phyloP scores from a whole-genome alignment of 2,888 invertebrate genomes.

The Trimorus sp. region DNA sequence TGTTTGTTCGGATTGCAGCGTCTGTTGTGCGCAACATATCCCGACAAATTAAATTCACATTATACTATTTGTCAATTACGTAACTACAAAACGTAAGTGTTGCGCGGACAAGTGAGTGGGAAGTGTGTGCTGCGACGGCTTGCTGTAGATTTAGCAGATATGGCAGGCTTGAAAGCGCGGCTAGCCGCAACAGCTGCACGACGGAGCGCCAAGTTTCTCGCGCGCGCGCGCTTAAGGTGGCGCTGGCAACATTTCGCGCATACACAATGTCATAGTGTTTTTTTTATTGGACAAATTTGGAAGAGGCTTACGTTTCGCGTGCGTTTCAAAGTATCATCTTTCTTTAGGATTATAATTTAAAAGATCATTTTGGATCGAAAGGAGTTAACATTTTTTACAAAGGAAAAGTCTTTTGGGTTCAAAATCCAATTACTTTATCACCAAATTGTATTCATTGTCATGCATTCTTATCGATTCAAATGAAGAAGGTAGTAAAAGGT shows the following conservation, averaged over 20 bases:
- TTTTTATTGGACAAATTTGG: slow-evolving; percentile 33
- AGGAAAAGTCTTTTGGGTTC: no score
- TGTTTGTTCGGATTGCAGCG: neutral
- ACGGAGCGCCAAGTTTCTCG: slow-evolving; percentile 27
- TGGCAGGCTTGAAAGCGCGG: slow-evolving; percentile 58
- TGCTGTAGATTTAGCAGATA: slow-evolving; percentile 46
- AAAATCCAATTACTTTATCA: no score
- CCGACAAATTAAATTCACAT: slow-evolving; percentile 18
- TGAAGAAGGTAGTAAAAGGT: no score
- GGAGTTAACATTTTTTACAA: no score
- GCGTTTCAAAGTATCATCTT: neutral
- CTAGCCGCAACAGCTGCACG: slow-evolving; percentile 49
- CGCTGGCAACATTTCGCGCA: slow-evolving; percentile 29
- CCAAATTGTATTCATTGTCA: no score
- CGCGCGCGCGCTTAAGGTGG: slow-evolving; percentile 23
- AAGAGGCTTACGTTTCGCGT: slow-evolving; percentile 30
- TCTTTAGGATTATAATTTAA: neutral
- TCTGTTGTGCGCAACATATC: slow-evolving; percentile 12
- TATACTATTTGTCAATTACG: slow-evolving; percentile 26
- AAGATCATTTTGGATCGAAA: no score
- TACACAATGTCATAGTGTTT: slow-evolving; percentile 24
- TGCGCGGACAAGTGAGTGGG: slow-evolving; percentile 16
- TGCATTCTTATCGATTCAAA: no score
- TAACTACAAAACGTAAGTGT: slow-evolving; percentile 22
- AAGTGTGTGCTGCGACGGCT: slow-evolving; percentile 25